Percentiles rank a stretch among this genome's conserved stretches.
These are phyloP conservation scores for Sweltsa coloradensis DNA, from an alignment of 1,140 invertebrate species.

Conservation along the genomic window DNA sequence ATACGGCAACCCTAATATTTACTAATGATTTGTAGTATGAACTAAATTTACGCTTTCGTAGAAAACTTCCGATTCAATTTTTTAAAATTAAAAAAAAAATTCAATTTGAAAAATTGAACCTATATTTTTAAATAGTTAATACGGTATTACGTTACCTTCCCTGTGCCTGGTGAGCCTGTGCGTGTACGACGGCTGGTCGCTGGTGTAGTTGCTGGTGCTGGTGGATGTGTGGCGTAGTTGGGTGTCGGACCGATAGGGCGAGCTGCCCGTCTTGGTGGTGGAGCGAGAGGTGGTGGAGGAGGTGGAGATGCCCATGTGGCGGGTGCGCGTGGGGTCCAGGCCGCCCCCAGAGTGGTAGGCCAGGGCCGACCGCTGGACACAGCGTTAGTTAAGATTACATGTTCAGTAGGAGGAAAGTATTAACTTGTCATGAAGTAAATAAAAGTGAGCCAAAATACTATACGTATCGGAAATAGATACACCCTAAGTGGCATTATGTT, in stretches of 20 bases:
- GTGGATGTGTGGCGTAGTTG: constrained; percentile 68
- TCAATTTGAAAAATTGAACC: too few species aligned
- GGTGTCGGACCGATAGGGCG: constrained; percentile 71
- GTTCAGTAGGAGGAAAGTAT: constrained; percentile 12
- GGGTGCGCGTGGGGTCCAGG: constrained; percentile 31
- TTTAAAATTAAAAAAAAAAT: too few species aligned
- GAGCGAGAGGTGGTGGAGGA: constrained; percentile 88
- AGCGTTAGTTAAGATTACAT: constrained; percentile 11
- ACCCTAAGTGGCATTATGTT: too few species aligned
- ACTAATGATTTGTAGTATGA: too few species aligned
- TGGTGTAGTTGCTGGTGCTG: constrained; percentile 52
- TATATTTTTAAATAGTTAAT: too few species aligned
- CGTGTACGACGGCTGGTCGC: constrained; percentile 56
- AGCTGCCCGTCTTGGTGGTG: constrained; percentile 87
- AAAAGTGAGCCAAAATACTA: constrained; percentile 2
- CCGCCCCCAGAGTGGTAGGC: constrained; percentile 57
- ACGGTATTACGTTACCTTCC: too few species aligned
- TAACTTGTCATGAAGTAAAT: not conserved
- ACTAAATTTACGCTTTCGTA: too few species aligned
- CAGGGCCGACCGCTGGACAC: constrained; percentile 58
- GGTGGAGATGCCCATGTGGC: constrained; percentile 86
- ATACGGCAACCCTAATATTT: too few species aligned
- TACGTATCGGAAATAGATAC: too few species aligned
- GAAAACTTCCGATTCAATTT: too few species aligned
- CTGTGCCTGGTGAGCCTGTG: constrained; percentile 27